Evolutionary conservation across 2,888 invertebrate species (phyloP).

Genomic region (Sympetrum striolatum): DNA sequence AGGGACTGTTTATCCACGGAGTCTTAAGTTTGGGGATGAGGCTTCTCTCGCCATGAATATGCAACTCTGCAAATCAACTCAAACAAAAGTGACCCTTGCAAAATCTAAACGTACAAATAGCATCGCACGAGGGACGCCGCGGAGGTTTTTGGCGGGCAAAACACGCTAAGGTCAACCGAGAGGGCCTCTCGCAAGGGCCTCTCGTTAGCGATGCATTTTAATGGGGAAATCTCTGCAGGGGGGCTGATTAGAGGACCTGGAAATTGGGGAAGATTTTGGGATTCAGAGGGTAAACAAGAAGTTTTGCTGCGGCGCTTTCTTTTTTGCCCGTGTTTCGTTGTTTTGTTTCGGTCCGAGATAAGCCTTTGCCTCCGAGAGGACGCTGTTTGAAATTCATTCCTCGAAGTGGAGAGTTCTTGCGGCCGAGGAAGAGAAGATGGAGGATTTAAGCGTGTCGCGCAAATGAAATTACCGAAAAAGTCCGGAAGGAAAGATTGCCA

Average conservation of each 20-base stretch:
- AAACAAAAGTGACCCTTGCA: background rate
- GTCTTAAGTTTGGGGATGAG: background rate
- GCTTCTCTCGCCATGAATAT: background rate
- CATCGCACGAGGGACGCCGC: background rate
- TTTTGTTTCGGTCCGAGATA: slow-evolving; percentile 15
- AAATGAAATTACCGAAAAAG: slow-evolving; percentile 22
- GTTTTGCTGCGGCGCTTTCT: background rate
- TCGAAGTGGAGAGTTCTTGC: background rate
- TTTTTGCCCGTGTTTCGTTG: background rate
- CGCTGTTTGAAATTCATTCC: slow-evolving; percentile 26
- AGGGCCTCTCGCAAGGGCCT: background rate
- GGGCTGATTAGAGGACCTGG: background rate
- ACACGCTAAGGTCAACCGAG: background rate
- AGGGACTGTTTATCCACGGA: background rate
- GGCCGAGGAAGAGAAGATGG: background rate
- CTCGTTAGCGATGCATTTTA: background rate
- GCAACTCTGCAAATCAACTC: background rate
- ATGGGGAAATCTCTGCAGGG: background rate
- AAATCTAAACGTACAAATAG: background rate
- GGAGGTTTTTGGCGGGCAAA: background rate
- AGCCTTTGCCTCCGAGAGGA: background rate
- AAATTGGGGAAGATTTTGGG: slow-evolving; percentile 33
- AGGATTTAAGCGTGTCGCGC: background rate
- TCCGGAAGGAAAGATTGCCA: background rate
- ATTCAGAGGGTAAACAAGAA: slow-evolving; percentile 38